These are phyloP conservation scores for Bicyclus anynana DNA, from an alignment of 1,140 invertebrate genomes.

Conservation along the genomic window DNA sequence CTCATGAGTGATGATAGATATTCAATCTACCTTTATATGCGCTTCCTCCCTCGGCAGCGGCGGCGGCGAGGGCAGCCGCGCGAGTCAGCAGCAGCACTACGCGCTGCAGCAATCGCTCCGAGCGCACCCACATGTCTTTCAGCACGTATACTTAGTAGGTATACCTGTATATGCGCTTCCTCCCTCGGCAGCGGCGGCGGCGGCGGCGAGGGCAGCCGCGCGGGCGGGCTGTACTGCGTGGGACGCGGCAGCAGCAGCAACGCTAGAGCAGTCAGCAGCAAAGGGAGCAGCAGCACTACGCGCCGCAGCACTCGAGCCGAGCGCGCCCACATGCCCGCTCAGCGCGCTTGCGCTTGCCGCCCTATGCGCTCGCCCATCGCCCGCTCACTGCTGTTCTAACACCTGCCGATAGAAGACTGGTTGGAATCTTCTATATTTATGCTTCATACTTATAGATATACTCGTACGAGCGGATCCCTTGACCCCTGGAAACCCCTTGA, in stretches of 20 bases:
- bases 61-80: conserved; percentile 29
- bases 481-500: too few relatives aligned
- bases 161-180: conserved; percentile 14
- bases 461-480: too few relatives aligned
- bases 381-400: not conserved
- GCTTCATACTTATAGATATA: too few relatives aligned
- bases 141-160: conserved; percentile 29
- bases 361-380: conserved; percentile 13
- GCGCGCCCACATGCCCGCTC: conserved; percentile 60
- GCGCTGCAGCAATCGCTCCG: conserved; percentile 63
- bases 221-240: conserved; percentile 33
- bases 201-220: conserved; percentile 31
- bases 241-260: conserved; percentile 65
- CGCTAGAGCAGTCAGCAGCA: conserved; percentile 53
- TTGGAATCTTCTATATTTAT: too few relatives aligned
- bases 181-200: conserved; percentile 27
- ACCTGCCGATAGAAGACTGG: too few relatives aligned
- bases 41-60: conserved; percentile 27
- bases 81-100: conserved; percentile 55
- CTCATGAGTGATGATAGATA: too few relatives aligned
- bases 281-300: conserved; percentile 57
- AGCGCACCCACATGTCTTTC: conserved; percentile 62
- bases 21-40: conserved; percentile 5
- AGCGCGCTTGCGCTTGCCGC: conserved; percentile 28
- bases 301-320: conserved; percentile 65